These are phyloP conservation scores for Pharmacophagus antenor DNA, from an alignment of 2,888 invertebrate genomes.

Conservation along the genomic window DNA sequence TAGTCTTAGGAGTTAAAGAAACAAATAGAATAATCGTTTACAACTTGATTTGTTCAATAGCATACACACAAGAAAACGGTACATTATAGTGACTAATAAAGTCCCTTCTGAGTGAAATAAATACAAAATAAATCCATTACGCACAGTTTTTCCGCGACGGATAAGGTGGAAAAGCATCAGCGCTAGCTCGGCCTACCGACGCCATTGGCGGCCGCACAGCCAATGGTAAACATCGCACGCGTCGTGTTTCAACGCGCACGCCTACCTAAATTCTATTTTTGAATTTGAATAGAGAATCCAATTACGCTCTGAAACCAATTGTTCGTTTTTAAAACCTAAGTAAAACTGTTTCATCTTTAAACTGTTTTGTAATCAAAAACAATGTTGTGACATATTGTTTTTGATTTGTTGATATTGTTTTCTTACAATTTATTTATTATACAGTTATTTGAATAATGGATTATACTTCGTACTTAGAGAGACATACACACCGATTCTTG, in stretches of 20 bases:
- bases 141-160: slow-evolving; percentile 38
- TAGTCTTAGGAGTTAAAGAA: too few species aligned
- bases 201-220: slow-evolving; percentile 66
- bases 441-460: too few species aligned
- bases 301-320: slow-evolving; percentile 31
- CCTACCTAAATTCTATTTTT: slow-evolving; percentile 73
- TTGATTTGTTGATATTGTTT: too few species aligned
- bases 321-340: neutral
- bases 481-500: too few species aligned
- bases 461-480: too few species aligned
- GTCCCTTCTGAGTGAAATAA: neutral
- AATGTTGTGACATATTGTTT: too few species aligned
- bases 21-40: neutral
- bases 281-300: slow-evolving; percentile 62
- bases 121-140: slow-evolving; percentile 33
- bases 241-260: slow-evolving; percentile 62
- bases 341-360: neutral
- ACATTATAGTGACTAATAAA: neutral
- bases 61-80: neutral
- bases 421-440: too few species aligned
- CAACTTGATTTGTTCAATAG: neutral
- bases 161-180: slow-evolving; percentile 55
- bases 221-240: slow-evolving; percentile 53
- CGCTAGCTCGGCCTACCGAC: slow-evolving; percentile 55
- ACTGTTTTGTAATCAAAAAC: neutral